A percentile compares a stretch with the other conserved stretches of the same genome.
These are phyloP conservation scores for Rhabdomys pumilio DNA, from an alignment of 2,797 vertebrate species.

Conservation along the genomic window DNA sequence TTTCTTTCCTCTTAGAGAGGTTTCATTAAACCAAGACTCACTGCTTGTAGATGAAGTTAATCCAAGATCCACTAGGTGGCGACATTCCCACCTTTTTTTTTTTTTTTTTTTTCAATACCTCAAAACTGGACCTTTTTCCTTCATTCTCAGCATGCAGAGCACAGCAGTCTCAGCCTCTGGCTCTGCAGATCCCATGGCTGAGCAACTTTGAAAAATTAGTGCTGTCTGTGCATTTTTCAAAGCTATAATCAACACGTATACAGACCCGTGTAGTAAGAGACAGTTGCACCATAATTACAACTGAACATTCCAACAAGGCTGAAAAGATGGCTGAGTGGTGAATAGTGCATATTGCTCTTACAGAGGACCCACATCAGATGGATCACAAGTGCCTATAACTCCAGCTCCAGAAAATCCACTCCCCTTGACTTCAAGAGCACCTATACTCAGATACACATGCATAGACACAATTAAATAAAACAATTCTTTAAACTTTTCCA, in stretches of 20 bases:
- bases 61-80: conserved; percentile 72
- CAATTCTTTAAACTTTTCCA: background rate
- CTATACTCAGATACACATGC: background rate
- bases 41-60: conserved; percentile 11
- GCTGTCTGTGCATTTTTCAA: background rate
- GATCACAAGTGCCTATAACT: background rate
- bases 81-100: background rate
- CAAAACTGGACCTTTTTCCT: rapidly evolving
- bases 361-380: background rate
- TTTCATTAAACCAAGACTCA: background rate
- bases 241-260: background rate
- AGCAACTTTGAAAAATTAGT: background rate
- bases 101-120: background rate
- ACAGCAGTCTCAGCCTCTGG: background rate
- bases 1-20: background rate
- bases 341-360: background rate
- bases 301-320: background rate
- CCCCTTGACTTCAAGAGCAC: background rate
- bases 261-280: background rate
- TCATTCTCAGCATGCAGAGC: rapidly evolving
- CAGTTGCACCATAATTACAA: background rate
- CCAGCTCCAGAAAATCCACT: background rate
- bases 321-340: background rate
- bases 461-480: background rate
- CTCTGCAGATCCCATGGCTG: rapidly evolving